Conservation (phyloP, 1,140 invertebrate genomes). For the Onthophagus taurus region DNA sequence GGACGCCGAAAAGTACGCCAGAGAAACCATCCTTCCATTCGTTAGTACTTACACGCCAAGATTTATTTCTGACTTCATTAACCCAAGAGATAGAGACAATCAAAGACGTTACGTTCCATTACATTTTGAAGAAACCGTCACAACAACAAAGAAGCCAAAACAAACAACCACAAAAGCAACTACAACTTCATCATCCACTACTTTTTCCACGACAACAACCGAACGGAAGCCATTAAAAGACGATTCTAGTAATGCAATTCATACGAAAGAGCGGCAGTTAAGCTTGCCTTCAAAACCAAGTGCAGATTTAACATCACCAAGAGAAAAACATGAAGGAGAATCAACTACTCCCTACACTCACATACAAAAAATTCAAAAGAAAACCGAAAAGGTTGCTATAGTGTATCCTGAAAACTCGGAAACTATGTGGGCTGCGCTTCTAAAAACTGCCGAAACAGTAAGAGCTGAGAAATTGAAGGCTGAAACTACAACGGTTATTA, state of each 20-base stretch:
- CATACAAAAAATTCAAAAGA: slow-evolving; percentile 30
- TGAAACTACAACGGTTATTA: neutral
- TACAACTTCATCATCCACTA: neutral
- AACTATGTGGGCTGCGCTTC: slow-evolving; percentile 8
- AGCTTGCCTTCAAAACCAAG: neutral
- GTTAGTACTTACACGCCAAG: slow-evolving; percentile 68
- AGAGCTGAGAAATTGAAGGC: neutral
- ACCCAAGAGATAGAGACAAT: slow-evolving; percentile 15
- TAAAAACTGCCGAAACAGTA: neutral
- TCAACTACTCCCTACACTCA: slow-evolving; percentile 18
- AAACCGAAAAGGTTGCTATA: slow-evolving; percentile 14
- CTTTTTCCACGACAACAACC: neutral
- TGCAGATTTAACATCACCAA: neutral
- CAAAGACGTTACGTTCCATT: slow-evolving; percentile 29
- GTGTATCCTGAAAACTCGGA: slow-evolving; percentile 8
- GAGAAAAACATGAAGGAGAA: neutral
- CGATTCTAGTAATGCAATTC: neutral
- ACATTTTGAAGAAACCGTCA: slow-evolving; percentile 22
- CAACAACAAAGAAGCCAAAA: neutral
- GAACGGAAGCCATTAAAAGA: neutral
- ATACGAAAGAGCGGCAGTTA: neutral
- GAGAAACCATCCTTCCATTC: slow-evolving; percentile 60
- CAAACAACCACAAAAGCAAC: neutral
- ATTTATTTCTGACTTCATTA: slow-evolving; percentile 38
- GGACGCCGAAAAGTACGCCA: slow-evolving; percentile 68